These are phyloP conservation scores for Dromaius novaehollandiae DNA, from an alignment of 2,113 vertebrate genomes.

Conservation along the genomic window DNA sequence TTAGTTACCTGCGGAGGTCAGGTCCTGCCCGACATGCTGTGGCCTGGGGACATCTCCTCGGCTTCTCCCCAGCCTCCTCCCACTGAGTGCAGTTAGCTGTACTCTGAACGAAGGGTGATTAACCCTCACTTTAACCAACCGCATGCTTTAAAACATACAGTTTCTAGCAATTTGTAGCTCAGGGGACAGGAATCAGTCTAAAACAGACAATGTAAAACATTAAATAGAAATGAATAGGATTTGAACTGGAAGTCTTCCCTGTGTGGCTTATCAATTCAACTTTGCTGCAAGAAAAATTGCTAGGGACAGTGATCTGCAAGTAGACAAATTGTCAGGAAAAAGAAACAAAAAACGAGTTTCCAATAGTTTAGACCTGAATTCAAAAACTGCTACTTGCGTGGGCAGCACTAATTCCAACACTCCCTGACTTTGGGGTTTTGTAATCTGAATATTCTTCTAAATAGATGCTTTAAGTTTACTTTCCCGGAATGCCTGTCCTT, in stretches of 20 bases:
- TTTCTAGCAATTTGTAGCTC: not conserved
- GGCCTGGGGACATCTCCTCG: not conserved
- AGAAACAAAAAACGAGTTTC: not conserved
- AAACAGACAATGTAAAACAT: not conserved
- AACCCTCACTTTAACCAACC: not conserved
- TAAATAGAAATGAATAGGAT: not conserved
- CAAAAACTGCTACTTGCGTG: not conserved
- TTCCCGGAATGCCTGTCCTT: not conserved
- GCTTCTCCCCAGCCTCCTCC: not conserved
- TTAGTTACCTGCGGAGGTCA: not conserved
- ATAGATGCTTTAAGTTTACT: rapidly evolving
- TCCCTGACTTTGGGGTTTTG: not conserved
- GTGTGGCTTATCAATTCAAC: not conserved
- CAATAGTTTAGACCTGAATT: not conserved
- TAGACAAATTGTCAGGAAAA: rapidly evolving
- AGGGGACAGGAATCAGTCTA: not conserved
- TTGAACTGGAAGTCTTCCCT: not conserved
- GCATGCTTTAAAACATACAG: not conserved
- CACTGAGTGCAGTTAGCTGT: not conserved
- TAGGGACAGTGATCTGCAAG: not conserved
- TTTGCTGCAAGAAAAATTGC: not conserved
- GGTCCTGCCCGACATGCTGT: not conserved
- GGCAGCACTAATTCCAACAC: not conserved
- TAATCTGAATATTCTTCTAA: not conserved
- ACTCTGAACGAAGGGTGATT: not conserved